Evolutionary conservation across 2,888 invertebrate species (phyloP).

Genomic region (Bellardia pandia): DNA sequence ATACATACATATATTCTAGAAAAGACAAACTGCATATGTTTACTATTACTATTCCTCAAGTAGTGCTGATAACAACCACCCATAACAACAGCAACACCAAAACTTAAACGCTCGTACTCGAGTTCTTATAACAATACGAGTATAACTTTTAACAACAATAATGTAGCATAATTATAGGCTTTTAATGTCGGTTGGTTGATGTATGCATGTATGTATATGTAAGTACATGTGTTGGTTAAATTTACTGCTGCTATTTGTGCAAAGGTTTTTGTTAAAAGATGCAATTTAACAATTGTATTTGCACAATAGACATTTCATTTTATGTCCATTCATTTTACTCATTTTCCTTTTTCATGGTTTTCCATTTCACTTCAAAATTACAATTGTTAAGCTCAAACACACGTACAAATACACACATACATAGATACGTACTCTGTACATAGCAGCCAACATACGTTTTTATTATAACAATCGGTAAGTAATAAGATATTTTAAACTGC

Average conservation of each 20-base stretch:
- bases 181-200: neutral
- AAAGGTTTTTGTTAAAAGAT: slow-evolving; percentile 22
- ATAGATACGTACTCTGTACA: neutral
- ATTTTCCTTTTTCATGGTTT: slow-evolving; percentile 64
- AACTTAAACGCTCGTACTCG: neutral
- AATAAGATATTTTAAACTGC: slow-evolving; percentile 71
- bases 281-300: slow-evolving; percentile 57
- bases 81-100: neutral
- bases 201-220: neutral
- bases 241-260: neutral
- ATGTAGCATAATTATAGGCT: slow-evolving; percentile 62
- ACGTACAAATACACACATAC: neutral
- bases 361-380: slow-evolving; percentile 55
- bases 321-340: slow-evolving; percentile 38
- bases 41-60: slow-evolving; percentile 1
- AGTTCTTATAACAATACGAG: slow-evolving; percentile 9
- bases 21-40: slow-evolving; percentile 42
- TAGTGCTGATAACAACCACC: neutral
- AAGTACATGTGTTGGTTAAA: neutral
- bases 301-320: slow-evolving; percentile 53
- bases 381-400: slow-evolving; percentile 39
- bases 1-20: neutral
- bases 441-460: slow-evolving; percentile 64
- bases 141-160: slow-evolving; percentile 38
- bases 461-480: slow-evolving; percentile 61